Evolutionary conservation across 2,113 vertebrate genomes (phyloP).

Genomic region (Myanophis thanlyinensis): DNA sequence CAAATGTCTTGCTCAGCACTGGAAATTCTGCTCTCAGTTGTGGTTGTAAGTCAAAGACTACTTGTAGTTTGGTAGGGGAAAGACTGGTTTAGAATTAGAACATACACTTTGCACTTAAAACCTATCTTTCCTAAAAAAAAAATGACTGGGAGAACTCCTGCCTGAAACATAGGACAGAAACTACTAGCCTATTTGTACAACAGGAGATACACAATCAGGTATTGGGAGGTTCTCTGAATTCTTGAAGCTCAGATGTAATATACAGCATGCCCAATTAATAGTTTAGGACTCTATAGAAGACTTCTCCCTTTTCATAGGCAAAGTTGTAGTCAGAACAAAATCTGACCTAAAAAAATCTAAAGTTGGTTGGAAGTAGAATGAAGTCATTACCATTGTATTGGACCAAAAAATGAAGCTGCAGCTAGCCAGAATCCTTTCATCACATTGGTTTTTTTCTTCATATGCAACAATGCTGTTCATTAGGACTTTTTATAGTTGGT

Average conservation of each 20-base stretch:
- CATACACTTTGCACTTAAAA: background rate
- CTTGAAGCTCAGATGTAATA: background rate
- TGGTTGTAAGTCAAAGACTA: background rate
- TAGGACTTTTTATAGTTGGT: background rate
- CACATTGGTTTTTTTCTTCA: background rate
- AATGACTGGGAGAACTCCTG: background rate
- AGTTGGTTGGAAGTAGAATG: background rate
- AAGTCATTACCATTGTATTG: background rate
- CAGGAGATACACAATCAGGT: too few relatives aligned
- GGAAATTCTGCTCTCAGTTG: too few relatives aligned
- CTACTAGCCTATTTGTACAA: background rate
- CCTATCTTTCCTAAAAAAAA: background rate
- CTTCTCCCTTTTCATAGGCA: background rate
- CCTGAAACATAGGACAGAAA: background rate
- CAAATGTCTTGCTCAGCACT: background rate
- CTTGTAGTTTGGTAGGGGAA: background rate
- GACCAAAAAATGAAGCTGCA: background rate
- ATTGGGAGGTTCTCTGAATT: background rate
- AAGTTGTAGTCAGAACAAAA: background rate
- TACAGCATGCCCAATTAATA: background rate
- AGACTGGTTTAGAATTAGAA: background rate
- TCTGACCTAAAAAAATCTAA: too few relatives aligned
- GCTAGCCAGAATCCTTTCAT: background rate
- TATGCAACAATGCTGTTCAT: background rate
- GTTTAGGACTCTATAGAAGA: background rate